Conservation (phyloP, 2,797 vertebrate species). For the Lutjanus campechanus region DNA sequence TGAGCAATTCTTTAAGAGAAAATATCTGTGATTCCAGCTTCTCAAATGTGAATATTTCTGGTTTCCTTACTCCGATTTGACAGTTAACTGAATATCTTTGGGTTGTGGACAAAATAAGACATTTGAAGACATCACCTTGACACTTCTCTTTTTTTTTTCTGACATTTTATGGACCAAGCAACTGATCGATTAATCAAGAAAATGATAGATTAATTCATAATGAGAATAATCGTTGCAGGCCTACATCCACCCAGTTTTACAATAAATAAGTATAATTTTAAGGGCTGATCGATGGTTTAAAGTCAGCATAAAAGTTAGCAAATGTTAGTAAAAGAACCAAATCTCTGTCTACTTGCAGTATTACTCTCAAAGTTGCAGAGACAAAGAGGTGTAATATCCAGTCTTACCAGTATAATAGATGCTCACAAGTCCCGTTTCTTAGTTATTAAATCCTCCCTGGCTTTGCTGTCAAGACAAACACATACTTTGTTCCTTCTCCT, state of each 20-base stretch:
- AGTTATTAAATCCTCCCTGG: conserved; percentile 53
- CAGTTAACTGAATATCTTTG: too few relatives aligned
- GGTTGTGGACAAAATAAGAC: too few relatives aligned
- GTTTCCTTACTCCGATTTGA: too few relatives aligned
- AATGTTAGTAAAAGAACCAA: conserved; percentile 4
- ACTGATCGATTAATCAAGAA: too few relatives aligned
- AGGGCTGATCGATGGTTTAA: not conserved
- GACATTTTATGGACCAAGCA: too few relatives aligned
- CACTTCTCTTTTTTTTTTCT: too few relatives aligned
- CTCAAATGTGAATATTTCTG: too few relatives aligned
- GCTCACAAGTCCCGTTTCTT: conserved; percentile 23
- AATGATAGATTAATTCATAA: too few relatives aligned
- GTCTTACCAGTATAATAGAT: conserved; percentile 67
- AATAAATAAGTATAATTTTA: not conserved
- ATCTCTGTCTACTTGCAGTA: not conserved
- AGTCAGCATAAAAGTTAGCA: not conserved
- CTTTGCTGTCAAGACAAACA: conserved; percentile 54
- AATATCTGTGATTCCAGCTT: too few relatives aligned
- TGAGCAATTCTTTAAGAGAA: too few relatives aligned
- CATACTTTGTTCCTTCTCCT: conserved; percentile 56
- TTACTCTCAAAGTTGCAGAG: not conserved
- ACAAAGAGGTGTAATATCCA: conserved; percentile 32
- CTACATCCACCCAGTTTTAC: not conserved
- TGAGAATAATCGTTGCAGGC: too few relatives aligned
- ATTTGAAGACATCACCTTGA: too few relatives aligned